Evolutionary conservation across 2,113 vertebrate genomes (phyloP).

Genomic region (Vidua chalybeata): DNA sequence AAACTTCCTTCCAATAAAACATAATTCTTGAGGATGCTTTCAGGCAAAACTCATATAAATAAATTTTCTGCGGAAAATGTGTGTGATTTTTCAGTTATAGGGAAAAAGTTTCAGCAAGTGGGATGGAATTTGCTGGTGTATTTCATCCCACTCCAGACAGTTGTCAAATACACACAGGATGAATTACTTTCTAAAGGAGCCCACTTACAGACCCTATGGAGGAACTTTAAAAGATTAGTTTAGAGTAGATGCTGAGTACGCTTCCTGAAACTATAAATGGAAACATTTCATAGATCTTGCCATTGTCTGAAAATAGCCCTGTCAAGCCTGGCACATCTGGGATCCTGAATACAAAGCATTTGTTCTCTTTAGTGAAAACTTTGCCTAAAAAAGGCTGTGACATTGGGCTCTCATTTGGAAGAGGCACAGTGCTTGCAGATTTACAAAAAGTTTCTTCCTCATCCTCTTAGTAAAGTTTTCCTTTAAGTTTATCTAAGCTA

Average conservation of each 20-base stretch:
- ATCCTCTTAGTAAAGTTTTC: neutral
- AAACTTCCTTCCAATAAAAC: neutral
- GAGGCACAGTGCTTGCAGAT: neutral
- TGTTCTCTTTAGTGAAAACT: conserved; percentile 40
- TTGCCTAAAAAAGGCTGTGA: conserved; percentile 39
- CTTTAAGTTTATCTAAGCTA: neutral
- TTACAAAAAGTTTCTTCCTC: neutral
- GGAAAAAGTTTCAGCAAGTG: neutral
- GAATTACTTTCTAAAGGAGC: neutral
- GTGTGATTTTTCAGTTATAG: neutral
- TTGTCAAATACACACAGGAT: neutral
- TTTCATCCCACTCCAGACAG: neutral
- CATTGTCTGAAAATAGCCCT: conserved; percentile 53
- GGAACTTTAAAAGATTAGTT: neutral
- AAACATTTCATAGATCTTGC: conserved; percentile 36
- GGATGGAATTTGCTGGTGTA: neutral
- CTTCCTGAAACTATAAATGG: conserved; percentile 57
- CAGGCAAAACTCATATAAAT: neutral
- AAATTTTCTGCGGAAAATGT: neutral
- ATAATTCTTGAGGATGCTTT: neutral
- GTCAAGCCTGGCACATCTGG: conserved; percentile 38
- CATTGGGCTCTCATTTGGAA: neutral
- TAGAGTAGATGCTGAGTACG: neutral
- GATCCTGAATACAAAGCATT: conserved; percentile 6
- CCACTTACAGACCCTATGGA: neutral